Conservation (phyloP, 2,797 vertebrate genomes). For the Epinephelus malabaricus region DNA sequence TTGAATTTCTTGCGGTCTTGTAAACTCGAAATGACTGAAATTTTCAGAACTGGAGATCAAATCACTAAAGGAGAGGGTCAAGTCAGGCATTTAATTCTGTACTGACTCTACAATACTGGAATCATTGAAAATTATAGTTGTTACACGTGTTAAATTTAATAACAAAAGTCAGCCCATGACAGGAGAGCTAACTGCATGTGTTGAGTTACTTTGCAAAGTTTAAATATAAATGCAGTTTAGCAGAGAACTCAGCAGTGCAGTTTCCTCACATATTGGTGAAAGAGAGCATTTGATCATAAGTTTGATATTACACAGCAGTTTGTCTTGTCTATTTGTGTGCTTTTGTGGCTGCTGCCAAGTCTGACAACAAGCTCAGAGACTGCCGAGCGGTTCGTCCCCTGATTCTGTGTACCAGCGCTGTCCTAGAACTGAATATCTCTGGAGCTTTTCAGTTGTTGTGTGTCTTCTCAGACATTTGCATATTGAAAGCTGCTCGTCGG, state of each 20-base stretch:
- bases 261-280: background rate
- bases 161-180: too few species aligned
- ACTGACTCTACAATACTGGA: background rate
- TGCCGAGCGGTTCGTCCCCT: conserved; percentile 17
- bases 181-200: background rate
- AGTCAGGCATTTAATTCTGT: background rate
- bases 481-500: conserved; percentile 33
- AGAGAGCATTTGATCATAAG: conserved; percentile 35
- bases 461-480: conserved; percentile 24
- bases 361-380: conserved; percentile 44
- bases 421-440: conserved; percentile 54
- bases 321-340: conserved; percentile 17
- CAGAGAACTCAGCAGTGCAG: background rate
- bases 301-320: conserved; percentile 16
- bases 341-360: conserved; percentile 32
- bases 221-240: background rate
- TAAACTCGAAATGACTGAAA: background rate
- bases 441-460: conserved; percentile 13
- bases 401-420: conserved; percentile 6
- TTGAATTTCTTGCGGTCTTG: background rate
- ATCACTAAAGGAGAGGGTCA: background rate
- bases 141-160: background rate
- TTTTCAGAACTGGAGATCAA: background rate
- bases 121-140: background rate
- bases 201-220: background rate